phyloP scores from a whole-genome alignment of 2,888 invertebrate genomes.

The Luperina nickerlii region DNA sequence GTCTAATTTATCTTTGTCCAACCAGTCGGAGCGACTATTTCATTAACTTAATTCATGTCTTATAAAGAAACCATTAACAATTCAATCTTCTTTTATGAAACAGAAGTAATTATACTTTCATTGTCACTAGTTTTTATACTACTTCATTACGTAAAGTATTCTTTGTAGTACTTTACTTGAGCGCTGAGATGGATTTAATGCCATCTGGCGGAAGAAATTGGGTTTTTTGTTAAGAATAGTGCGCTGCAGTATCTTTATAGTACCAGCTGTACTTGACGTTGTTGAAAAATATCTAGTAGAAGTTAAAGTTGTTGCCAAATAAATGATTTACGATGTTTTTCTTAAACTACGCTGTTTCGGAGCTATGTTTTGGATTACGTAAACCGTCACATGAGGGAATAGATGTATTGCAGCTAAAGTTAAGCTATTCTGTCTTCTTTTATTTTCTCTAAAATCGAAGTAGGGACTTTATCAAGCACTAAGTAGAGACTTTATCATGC shows the following conservation, averaged over 20 bases:
- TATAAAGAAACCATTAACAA: conserved; percentile 29
- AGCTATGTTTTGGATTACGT: conserved; percentile 31
- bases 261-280: conserved; percentile 22
- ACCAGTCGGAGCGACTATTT: conserved; percentile 15
- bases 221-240: conserved; percentile 22
- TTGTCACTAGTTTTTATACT: conserved; percentile 41
- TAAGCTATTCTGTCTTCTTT: not conserved
- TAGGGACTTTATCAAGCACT: not conserved
- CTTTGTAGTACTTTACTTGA: conserved; percentile 29
- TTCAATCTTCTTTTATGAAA: conserved; percentile 38
- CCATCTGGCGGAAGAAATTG: conserved; percentile 47
- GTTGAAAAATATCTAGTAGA: conserved; percentile 4
- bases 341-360: conserved; percentile 13
- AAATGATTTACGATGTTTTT: conserved; percentile 27
- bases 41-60: conserved; percentile 19
- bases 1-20: conserved; percentile 35
- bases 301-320: conserved; percentile 31
- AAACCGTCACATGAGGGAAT: conserved; percentile 22
- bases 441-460: not conserved
- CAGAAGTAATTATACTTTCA: conserved; percentile 33
- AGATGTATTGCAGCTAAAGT: not conserved
- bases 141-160: conserved; percentile 40
- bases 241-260: not conserved
- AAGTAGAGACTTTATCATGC: not conserved
- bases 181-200: conserved; percentile 18